phyloP scores from a whole-genome alignment of 2,888 invertebrate species.

The Drosophila dives region DNA sequence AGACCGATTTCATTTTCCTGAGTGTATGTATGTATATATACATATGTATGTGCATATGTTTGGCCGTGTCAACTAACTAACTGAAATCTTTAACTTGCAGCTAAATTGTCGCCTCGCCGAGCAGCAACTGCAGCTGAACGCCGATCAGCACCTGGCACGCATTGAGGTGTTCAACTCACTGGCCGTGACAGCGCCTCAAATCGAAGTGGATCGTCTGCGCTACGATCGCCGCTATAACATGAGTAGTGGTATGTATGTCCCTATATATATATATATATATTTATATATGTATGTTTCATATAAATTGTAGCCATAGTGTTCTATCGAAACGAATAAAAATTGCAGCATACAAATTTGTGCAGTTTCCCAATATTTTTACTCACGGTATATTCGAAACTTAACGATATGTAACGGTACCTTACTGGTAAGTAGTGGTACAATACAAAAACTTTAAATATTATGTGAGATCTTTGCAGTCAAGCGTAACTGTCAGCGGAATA shows the following conservation, averaged over 20 bases:
- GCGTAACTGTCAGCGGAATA: not conserved
- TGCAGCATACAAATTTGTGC: not conserved
- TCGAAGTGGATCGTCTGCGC: constrained; percentile 87
- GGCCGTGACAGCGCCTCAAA: constrained; percentile 91
- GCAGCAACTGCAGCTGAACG: constrained; percentile 78
- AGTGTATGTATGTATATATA: not conserved
- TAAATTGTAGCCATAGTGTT: not conserved
- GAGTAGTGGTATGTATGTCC: constrained; percentile 76
- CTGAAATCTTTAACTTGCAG: constrained; percentile 67
- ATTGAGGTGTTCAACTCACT: constrained; percentile 92
- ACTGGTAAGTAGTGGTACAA: not conserved
- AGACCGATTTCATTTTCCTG: not conserved
- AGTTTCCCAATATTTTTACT: not conserved
- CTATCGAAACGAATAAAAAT: not conserved
- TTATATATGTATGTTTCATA: not conserved
- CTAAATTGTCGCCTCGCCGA: constrained; percentile 84
- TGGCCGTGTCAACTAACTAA: constrained; percentile 27
- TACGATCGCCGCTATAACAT: constrained; percentile 83
- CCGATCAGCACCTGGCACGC: constrained; percentile 84
- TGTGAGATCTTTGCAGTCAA: not conserved
- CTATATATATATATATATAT: not conserved
- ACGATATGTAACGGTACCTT: not conserved
- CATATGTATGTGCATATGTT: not conserved
- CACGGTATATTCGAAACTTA: not conserved
- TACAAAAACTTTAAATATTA: not conserved